Percentiles rank a stretch among this genome's conserved stretches.
Evolutionary conservation across 2,113 vertebrate species (phyloP).

Genomic region (Pelecanoides urinatrix): DNA sequence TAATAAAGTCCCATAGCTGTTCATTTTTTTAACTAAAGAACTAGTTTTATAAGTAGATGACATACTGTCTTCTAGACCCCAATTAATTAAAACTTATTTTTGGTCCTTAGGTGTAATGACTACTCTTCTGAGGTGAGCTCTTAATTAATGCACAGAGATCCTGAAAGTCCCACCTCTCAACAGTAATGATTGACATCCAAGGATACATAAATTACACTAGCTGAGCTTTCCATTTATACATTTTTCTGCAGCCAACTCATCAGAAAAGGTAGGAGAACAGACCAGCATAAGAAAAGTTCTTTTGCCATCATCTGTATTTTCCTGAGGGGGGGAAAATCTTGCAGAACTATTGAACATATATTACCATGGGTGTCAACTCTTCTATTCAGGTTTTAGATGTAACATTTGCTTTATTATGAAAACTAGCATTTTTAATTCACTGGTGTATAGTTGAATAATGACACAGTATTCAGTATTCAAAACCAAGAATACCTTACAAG

Average conservation of each 20-base stretch:
- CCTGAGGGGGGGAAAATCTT: constrained; percentile 20
- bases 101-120: constrained; percentile 80
- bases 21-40: constrained; percentile 54
- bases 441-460: not conserved
- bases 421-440: constrained; percentile 32
- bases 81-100: constrained; percentile 82
- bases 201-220: constrained; percentile 80
- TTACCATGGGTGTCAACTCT: not conserved
- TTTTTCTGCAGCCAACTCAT: constrained; percentile 67
- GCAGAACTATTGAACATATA: constrained; percentile 10
- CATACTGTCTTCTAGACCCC: constrained; percentile 70
- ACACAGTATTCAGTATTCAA: not conserved
- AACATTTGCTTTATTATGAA: constrained; percentile 29
- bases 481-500: not conserved
- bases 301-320: constrained; percentile 43
- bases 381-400: constrained; percentile 12
- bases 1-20: constrained; percentile 12
- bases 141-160: constrained; percentile 82
- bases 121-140: constrained; percentile 77
- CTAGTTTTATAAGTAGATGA: constrained; percentile 66
- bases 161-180: constrained; percentile 78
- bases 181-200: constrained; percentile 79
- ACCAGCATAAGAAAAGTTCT: constrained; percentile 42
- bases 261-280: constrained; percentile 80
- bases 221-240: constrained; percentile 72